Evolutionary conservation across 2,888 invertebrate species (phyloP), one percentile per base, ranked within the genome.

Genomic region (Diarsia rubi): DNA sequence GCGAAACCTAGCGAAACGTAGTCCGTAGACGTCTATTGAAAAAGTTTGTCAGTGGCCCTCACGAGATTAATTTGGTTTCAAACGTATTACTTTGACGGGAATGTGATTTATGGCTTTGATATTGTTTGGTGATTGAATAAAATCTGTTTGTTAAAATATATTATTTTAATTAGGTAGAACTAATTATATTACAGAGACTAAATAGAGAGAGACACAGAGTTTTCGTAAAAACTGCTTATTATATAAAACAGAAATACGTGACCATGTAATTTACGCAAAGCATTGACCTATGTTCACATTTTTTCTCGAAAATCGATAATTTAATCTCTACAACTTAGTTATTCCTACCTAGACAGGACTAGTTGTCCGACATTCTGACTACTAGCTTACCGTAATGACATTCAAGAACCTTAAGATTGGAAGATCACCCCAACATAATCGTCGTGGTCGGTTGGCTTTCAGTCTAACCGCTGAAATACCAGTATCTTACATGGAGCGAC

Each of bases 1-100:
- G 52, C 59, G 67, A 37, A 31, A 49, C 21, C 12, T 49, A 47
- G 67, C 59, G 45, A 64, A 73, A 59, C 62, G 72, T 44, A 63
- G 70, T 69, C 62, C 16, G 47, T 64, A 37, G 80, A 80, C 68
- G 27, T 68, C 71, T 76, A 83, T 84, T 81, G 76, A 80, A 76
- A 81, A 85, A 85, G 74, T 84, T 78, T 60, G 52, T 27, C 67
- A 54, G 71, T 69, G 66, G n/a, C 49, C 59, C 42, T 52, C 64
- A 44, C 74, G 54, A 81, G 63, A 75, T 76, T 81, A 75, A 78
- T 78, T 78, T 72, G 69, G 60, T 69, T 80, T 75, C 64, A 68
- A 77, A 77, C 31, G 65, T 78, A 21, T 62, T 71, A 78, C 42
- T 81, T 81, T 70, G 59, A 68, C 47, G 47, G 42, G 64, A 52